These are phyloP conservation scores for Linurgus olivaceus DNA, from an alignment of 2,797 vertebrate genomes.

Conservation along the genomic window DNA sequence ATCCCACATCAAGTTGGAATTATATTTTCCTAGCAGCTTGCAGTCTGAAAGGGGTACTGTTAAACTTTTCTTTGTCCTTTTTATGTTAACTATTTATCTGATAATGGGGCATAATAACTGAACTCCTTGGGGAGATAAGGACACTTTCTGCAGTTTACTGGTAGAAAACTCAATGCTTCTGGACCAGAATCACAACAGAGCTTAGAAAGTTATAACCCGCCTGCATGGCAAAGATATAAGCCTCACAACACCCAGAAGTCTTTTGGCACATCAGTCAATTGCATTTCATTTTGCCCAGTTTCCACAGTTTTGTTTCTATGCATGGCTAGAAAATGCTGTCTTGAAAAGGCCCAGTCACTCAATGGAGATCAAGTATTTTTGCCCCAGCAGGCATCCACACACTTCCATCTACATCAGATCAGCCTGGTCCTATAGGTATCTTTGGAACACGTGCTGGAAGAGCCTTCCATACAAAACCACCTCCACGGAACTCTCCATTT, in stretches of 20 bases:
- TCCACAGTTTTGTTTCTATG: neutral
- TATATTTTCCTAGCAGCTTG: neutral
- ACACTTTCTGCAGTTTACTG: neutral
- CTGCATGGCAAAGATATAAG: conserved; percentile 23
- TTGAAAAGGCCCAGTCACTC: neutral
- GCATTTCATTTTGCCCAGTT: neutral
- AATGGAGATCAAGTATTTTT: neutral
- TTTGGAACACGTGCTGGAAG: neutral
- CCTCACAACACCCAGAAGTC: conserved; percentile 16
- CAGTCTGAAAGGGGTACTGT: neutral
- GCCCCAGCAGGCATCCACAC: neutral
- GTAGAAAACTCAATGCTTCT: neutral
- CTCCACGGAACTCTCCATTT: neutral
- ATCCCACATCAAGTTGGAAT: neutral
- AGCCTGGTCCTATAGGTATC: neutral
- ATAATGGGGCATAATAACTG: neutral
- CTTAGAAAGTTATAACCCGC: neutral
- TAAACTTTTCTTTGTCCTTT: neutral
- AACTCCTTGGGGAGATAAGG: neutral
- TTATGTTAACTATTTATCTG: neutral
- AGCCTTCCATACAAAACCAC: neutral
- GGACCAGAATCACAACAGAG: neutral
- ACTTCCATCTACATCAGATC: neutral
- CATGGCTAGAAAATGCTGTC: neutral
- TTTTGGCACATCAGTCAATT: conserved; percentile 2